A percentile compares a stretch with the other conserved stretches of the same genome.
Conservation (phyloP, 2,888 invertebrate species). For the Rugalucina vietnamica region DNA sequence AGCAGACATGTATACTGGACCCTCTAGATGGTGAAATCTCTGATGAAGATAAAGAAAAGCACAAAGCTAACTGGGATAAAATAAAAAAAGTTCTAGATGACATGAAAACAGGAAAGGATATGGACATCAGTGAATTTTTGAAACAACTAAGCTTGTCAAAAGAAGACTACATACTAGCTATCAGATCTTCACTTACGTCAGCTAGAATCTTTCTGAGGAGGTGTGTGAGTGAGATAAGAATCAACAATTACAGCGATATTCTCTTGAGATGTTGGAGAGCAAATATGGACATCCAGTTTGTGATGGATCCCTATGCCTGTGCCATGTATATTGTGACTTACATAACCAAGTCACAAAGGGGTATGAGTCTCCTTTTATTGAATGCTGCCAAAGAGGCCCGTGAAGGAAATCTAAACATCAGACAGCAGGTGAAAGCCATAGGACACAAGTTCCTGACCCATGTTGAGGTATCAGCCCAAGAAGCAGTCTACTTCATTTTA, state of each 20-base stretch:
- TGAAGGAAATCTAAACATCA: conserved; percentile 32
- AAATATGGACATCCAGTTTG: conserved; percentile 61
- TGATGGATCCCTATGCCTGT: conserved; percentile 60
- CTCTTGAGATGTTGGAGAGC: conserved; percentile 57
- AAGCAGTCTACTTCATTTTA: conserved; percentile 69
- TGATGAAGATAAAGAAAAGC: no score
- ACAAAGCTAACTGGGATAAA: no score
- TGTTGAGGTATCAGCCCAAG: conserved; percentile 73
- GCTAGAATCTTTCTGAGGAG: conserved; percentile 54
- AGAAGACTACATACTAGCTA: conserved; percentile 48
- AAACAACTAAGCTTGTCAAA: conserved; percentile 27
- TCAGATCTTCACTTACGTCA: conserved; percentile 31
- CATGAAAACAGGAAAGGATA: no score
- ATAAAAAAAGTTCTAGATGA: no score
- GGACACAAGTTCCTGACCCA: conserved; percentile 49
- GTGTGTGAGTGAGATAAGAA: conserved; percentile 29
- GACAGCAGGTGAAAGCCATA: conserved; percentile 49
- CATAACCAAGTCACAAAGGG: conserved; percentile 60
- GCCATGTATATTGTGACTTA: conserved; percentile 64
- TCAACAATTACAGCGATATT: conserved; percentile 53
- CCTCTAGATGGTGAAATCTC: no score
- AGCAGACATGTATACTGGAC: not conserved
- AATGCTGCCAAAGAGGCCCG: conserved; percentile 46
- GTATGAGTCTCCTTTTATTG: conserved; percentile 28
- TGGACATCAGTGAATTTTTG: no score